Base-by-base conservation (phyloP, 2,797 vertebrate genomes). In the Anguilla obscura region DNA sequence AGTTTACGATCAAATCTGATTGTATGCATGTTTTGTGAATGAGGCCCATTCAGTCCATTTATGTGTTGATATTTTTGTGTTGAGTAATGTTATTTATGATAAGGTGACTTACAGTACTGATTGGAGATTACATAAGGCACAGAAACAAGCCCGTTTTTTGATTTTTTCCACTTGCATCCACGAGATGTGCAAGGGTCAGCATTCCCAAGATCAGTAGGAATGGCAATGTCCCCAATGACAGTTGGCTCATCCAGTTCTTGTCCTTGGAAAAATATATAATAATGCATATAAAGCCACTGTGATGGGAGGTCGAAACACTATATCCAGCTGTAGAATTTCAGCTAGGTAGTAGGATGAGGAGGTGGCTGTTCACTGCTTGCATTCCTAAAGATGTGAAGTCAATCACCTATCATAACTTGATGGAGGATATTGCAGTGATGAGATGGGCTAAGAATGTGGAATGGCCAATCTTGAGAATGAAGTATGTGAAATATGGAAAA, bases 201-300 rank as follows among this genome's bases (percentile, higher is more conserved):
- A 0, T 94, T 95, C 76, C 90, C 71, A 0, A 95, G 85, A 63
- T 91, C 93, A 0, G 91, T 90, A 1, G 92, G 90, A 66, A 95
- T 24, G 0, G 93, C 95, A 1, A 96, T 93, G 91, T 96, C 95
- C 86, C 94, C 94, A 83, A 89, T 48, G 69, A 95, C 92, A 0
- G 92, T 71, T 14, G 94, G 93, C 0, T 93, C 94, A 21, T 90
- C 69, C 0, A 30, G 5, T 30, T 88, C 86, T 89, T 92, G 88
- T 30, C 94, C 95, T 95, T 89, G 33, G 87, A 82, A 52, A 69
- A 7, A n/a, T 36, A 86, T 18, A 36, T 16, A 18, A 71, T 48
- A 83, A 80, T 56, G 21, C 69, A 14, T 74, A 71, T 71, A 24
- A 40, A 85, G 56, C 18, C 16, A 16, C 33, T 45, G n/a, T 86